Evolutionary conservation across 2,888 invertebrate genomes (phyloP), one percentile per base, ranked within the genome.

Genomic region (Acanthoscelides obtectus): DNA sequence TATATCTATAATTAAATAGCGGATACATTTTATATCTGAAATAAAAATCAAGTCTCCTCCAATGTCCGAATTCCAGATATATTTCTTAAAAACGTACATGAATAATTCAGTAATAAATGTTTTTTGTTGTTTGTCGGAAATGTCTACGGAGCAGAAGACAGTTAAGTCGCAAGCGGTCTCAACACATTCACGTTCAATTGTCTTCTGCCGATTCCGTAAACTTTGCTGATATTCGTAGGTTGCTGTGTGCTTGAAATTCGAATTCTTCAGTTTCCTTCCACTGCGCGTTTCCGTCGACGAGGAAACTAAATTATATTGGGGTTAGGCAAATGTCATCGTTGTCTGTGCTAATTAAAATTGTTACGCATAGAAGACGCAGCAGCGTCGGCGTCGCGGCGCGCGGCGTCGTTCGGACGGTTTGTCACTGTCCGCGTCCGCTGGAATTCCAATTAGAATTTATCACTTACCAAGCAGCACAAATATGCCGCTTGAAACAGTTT

Each of bases 401-500:
- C 45, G 45, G 5, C 45, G 45, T 6, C 45, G 45, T 45, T 12
- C 1, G 12, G 45, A 12, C 45, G 3, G 45, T 45, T 45, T 45
- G 45, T 45, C 45, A 45, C 45, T 45, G 45, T 45, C 45, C 45
- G 45, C 45, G 45, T 17, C 45, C 82, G 83, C 80, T 82, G 84
- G 84, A 84, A 85, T 85, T 84, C 81, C 83, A 84, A 85, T 85
- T 84, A 84, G 83, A 83, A 84, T 84, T 85, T 83, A 84, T 84
- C 84, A 85, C 83, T 84, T 82, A 83, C 83, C 82, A 82, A 82
- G 81, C 80, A 45, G 79, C 81, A 81, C 81, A 81, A 81, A 82
- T 82, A 80, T 79, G 78, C n/a, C n/a, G n/a, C 45, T 45, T 12
- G 45, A 45, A 45, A 45, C 45, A 45, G 45, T 45, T 45, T 45